Percentiles rank a stretch among this genome's conserved stretches.
These are phyloP conservation scores for Troglohyphantes excavatus DNA, from an alignment of 2,888 invertebrate genomes.

Conservation along the genomic window DNA sequence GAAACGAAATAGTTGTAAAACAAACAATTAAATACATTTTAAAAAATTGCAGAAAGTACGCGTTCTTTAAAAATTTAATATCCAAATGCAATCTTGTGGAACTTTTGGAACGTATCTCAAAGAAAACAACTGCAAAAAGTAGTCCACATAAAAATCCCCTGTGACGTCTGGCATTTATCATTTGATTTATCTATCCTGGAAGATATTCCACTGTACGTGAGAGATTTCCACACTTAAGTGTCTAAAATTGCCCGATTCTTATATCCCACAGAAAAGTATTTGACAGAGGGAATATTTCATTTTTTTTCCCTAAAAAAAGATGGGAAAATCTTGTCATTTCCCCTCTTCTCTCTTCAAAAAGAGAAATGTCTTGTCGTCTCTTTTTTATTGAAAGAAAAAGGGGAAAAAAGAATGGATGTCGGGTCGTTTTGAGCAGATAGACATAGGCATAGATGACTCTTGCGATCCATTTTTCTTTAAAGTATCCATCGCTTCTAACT, in stretches of 20 bases:
- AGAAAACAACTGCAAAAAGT: neutral
- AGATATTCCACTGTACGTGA: neutral
- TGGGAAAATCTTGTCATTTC: slow-evolving; percentile 37
- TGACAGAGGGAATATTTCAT: neutral
- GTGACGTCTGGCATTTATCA: neutral
- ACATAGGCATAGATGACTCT: neutral
- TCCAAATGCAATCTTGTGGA: no score
- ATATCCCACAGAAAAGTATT: slow-evolving; percentile 38
- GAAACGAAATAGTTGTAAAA: no score
- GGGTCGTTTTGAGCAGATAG: slow-evolving; percentile 7
- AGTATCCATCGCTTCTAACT: slow-evolving; percentile 7
- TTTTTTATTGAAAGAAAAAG: slow-evolving; percentile 10
- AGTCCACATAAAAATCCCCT: neutral
- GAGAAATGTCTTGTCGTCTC: slow-evolving; percentile 21
- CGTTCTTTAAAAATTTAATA: no score
- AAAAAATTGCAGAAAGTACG: no score
- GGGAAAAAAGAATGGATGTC: no score
- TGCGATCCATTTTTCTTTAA: slow-evolving; percentile 20
- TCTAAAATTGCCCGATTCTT: neutral
- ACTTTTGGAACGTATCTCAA: no score
- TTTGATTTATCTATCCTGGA: slow-evolving; percentile 1
- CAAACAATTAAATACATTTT: no score
- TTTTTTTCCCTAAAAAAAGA: slow-evolving; percentile 15
- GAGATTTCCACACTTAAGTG: neutral
- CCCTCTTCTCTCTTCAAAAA: neutral